These are phyloP conservation scores for Macrotrachela quadricornifera DNA, from an alignment of 1,140 invertebrate species.

Conservation along the genomic window DNA sequence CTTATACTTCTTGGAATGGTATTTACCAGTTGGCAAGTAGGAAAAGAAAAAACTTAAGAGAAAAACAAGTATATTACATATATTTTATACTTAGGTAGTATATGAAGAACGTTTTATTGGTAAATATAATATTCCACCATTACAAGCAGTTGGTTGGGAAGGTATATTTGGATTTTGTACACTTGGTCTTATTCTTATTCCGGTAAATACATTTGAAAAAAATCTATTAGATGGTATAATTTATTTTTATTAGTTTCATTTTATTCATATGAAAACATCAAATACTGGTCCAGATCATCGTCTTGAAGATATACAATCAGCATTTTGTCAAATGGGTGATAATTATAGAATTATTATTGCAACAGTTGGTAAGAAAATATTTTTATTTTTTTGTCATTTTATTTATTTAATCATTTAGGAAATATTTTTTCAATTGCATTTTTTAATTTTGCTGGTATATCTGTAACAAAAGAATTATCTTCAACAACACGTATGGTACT, in stretches of 20 bases:
- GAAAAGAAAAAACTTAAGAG: neutral
- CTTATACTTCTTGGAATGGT: neutral
- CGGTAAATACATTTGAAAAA: neutral
- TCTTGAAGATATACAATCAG: slow-evolving; percentile 64
- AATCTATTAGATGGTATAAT: neutral
- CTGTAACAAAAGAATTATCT: slow-evolving; percentile 61
- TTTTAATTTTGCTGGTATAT: slow-evolving; percentile 84
- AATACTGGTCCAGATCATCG: slow-evolving; percentile 50
- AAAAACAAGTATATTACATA: too few species aligned
- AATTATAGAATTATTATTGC: slow-evolving; percentile 41
- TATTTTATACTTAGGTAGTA: slow-evolving; percentile 54
- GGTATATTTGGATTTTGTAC: slow-evolving; percentile 31
- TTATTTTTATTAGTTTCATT: slow-evolving; percentile 42
- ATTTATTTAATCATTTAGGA: slow-evolving; percentile 32
- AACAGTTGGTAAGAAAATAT: slow-evolving; percentile 37
- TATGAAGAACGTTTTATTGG: slow-evolving; percentile 72
- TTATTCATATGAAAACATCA: slow-evolving; percentile 45
- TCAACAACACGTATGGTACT: slow-evolving; percentile 77
- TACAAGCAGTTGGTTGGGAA: slow-evolving; percentile 70
- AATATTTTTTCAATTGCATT: slow-evolving; percentile 79
- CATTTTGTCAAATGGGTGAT: slow-evolving; percentile 53
- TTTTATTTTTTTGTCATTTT: too few species aligned
- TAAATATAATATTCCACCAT: slow-evolving; percentile 53
- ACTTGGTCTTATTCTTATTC: neutral
- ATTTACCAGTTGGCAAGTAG: neutral